A percentile compares a stretch with the other conserved stretches of the same genome.
These are phyloP conservation scores for Balaenoptera acutorostrata DNA, from an alignment of 2,113 vertebrate genomes.

Conservation along the genomic window DNA sequence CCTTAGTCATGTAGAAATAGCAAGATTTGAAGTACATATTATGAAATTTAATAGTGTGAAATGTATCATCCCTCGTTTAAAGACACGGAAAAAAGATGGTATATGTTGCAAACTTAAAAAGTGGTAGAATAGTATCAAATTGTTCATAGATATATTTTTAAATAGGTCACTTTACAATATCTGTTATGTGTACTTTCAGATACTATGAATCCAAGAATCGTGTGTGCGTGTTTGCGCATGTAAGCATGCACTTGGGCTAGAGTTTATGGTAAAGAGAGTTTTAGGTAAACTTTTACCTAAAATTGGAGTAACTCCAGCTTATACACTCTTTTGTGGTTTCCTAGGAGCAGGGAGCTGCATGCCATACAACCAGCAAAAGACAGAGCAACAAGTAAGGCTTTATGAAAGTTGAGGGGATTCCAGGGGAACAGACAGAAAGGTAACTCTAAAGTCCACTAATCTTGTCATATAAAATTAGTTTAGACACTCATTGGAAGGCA, in stretches of 20 bases:
- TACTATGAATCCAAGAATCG: not conserved
- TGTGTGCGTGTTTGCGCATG: not conserved
- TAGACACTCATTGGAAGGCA: not conserved
- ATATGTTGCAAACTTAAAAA: not conserved
- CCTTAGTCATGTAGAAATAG: not conserved
- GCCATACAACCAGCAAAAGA: not conserved
- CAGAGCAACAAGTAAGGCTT: not conserved
- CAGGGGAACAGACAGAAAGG: not conserved
- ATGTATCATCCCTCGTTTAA: not conserved
- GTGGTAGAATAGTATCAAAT: not conserved
- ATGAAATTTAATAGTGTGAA: not conserved
- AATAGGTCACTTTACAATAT: not conserved
- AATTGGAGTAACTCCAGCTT: not conserved
- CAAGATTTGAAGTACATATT: not conserved
- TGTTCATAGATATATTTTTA: not conserved
- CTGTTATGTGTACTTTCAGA: not conserved
- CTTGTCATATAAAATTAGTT: not conserved
- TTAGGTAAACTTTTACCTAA: not conserved
- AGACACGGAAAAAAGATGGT: not conserved
- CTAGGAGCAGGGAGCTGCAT: not conserved
- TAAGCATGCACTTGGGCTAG: not conserved
- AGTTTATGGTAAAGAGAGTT: not conserved
- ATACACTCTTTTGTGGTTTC: not conserved
- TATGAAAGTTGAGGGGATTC: not conserved
- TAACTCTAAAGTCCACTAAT: not conserved